Conservation (phyloP, 2,888 invertebrate species). For the Chloroclysta siterata region DNA sequence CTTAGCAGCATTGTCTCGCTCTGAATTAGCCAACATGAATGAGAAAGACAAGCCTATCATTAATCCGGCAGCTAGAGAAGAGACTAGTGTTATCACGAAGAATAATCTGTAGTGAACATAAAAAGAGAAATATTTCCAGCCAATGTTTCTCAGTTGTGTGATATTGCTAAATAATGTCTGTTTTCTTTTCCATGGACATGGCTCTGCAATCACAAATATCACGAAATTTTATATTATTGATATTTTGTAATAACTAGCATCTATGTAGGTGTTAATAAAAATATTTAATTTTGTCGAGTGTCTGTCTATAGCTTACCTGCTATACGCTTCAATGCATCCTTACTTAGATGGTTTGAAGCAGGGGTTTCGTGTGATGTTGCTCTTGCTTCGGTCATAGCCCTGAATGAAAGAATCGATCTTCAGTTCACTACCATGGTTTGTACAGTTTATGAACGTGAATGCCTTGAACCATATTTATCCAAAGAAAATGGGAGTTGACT, state of each 20-base stretch:
- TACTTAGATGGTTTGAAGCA: slow-evolving; percentile 29
- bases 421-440: neutral
- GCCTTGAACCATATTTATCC: no score
- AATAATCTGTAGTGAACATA: slow-evolving; percentile 54
- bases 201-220: slow-evolving; percentile 48
- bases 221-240: no score
- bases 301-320: slow-evolving; percentile 42
- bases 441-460: no score
- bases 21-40: slow-evolving; percentile 48
- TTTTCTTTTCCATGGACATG: slow-evolving; percentile 49
- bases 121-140: slow-evolving; percentile 63
- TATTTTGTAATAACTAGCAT: no score
- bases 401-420: slow-evolving; percentile 33
- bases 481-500: no score
- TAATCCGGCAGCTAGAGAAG: slow-evolving; percentile 60
- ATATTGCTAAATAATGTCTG: slow-evolving; percentile 32
- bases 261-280: neutral
- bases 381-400: slow-evolving; percentile 60
- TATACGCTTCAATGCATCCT: slow-evolving; percentile 50
- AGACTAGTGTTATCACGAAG: slow-evolving; percentile 60
- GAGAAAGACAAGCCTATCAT: slow-evolving; percentile 62
- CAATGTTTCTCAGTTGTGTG: slow-evolving; percentile 50
- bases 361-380: slow-evolving; percentile 30
- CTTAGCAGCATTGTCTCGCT: slow-evolving; percentile 42
- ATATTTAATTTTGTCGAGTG: neutral